Evolutionary conservation across 2,888 invertebrate species (phyloP).

Genomic region (Noctua janthina): DNA sequence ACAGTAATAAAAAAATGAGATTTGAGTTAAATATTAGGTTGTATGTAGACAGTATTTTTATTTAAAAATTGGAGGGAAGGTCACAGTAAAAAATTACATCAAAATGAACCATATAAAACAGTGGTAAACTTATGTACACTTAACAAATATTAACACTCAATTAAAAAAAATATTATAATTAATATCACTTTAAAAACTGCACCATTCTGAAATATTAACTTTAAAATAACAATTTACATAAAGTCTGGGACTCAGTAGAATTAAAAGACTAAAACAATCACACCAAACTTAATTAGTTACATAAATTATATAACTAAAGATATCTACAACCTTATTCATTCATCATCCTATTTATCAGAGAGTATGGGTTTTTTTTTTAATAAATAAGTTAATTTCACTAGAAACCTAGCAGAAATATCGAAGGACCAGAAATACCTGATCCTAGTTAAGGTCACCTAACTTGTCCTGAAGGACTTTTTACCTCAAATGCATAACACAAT

Average conservation of each 20-base stretch:
- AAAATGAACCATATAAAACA: not conserved
- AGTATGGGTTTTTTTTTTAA: not conserved
- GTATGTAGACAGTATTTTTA: not conserved
- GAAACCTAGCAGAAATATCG: constrained; percentile 30
- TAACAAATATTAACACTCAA: constrained; percentile 9
- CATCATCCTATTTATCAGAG: not conserved
- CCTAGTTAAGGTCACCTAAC: no score
- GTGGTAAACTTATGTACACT: not conserved
- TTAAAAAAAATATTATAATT: constrained; percentile 36
- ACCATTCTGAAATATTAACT: constrained; percentile 26
- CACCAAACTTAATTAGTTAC: constrained; percentile 7
- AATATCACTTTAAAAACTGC: constrained; percentile 51
- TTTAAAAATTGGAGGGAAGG: constrained; percentile 13
- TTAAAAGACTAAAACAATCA: constrained; percentile 13
- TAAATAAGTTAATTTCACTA: constrained; percentile 14
- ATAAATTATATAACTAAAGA: constrained; percentile 17
- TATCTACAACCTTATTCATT: constrained; percentile 20
- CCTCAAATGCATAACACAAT: not conserved
- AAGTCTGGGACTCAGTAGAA: constrained; percentile 34
- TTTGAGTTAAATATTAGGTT: constrained; percentile 1
- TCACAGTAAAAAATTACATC: not conserved
- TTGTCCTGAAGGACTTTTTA: not conserved
- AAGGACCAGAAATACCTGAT: not conserved
- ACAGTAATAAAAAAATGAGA: not conserved
- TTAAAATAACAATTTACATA: constrained; percentile 17